These are phyloP conservation scores for Tenodera sinensis DNA, from an alignment of 2,888 invertebrate genomes.

Conservation along the genomic window DNA sequence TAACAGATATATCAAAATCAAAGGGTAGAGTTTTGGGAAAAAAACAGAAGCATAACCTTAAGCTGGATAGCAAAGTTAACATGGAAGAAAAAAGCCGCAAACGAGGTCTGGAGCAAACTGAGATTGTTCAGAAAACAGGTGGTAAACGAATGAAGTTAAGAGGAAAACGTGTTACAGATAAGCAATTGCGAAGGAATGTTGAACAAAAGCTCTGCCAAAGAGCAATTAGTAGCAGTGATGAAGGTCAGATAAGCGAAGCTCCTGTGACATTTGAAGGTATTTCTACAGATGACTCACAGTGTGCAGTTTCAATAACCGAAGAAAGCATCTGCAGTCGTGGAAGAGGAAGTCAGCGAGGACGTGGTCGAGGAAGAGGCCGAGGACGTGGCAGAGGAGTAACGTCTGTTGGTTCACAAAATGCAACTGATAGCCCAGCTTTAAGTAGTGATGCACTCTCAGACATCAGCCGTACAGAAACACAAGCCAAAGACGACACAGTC, in stretches of 20 bases:
- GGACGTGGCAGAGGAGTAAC: slow-evolving; percentile 14
- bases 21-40: not conserved
- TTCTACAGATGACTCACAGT: slow-evolving; percentile 19
- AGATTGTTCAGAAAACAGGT: slow-evolving; percentile 35
- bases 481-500: not conserved
- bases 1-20: not conserved
- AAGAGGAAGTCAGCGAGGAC: slow-evolving; percentile 5
- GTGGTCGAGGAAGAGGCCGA: slow-evolving; percentile 13
- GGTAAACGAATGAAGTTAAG: slow-evolving; percentile 41
- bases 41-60: slow-evolving; percentile 25
- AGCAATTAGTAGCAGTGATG: slow-evolving; percentile 26
- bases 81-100: not conserved
- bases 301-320: not conserved
- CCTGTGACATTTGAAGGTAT: not conserved
- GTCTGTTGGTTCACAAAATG: not conserved
- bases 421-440: slow-evolving; percentile 23
- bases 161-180: slow-evolving; percentile 35
- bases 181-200: slow-evolving; percentile 40
- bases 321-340: not conserved
- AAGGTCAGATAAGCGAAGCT: slow-evolving; percentile 2
- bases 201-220: slow-evolving; percentile 36
- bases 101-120: slow-evolving; percentile 21
- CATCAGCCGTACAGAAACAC: not conserved
- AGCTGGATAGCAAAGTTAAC: slow-evolving; percentile 6
- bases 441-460: slow-evolving; percentile 26